These are phyloP conservation scores for Gyrodactylus salaris DNA, from an alignment of 1,140 invertebrate genomes.

Conservation along the genomic window DNA sequence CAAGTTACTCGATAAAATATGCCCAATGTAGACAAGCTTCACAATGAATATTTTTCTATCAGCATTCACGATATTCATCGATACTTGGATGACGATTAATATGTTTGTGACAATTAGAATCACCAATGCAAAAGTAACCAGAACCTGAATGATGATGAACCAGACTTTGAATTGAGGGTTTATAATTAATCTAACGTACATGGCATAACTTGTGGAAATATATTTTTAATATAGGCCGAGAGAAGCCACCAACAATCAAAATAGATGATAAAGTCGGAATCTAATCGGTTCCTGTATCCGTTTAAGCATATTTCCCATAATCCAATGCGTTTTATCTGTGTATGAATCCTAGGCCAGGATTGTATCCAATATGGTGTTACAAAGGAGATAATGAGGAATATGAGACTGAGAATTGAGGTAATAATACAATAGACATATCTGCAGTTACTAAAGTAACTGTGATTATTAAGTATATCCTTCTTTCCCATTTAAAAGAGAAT, in stretches of 20 bases:
- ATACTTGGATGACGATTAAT: neutral
- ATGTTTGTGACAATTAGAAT: neutral
- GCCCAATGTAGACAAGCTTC: neutral
- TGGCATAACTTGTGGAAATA: neutral
- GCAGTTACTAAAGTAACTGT: neutral
- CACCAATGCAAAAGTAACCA: conserved; percentile 42
- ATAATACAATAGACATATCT: neutral
- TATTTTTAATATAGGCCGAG: conserved; percentile 31
- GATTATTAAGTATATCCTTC: neutral
- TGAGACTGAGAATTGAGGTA: conserved; percentile 12
- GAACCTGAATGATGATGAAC: conserved; percentile 59
- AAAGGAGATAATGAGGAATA: conserved; percentile 40
- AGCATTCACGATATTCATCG: neutral
- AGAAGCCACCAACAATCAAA: conserved; percentile 69
- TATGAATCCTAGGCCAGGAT: conserved; percentile 56
- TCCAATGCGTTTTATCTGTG: conserved; percentile 59
- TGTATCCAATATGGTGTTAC: conserved; percentile 78
- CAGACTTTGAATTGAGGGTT: conserved; percentile 35
- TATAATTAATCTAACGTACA: neutral
- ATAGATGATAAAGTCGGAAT: conserved; percentile 56
- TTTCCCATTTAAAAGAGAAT: neutral
- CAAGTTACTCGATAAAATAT: neutral
- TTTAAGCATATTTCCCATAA: conserved; percentile 87
- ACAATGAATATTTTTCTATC: neutral
- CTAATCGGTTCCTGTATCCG: conserved; percentile 50